Conservation (phyloP, 2,888 invertebrate species). For the Lucinisca nassula region DNA sequence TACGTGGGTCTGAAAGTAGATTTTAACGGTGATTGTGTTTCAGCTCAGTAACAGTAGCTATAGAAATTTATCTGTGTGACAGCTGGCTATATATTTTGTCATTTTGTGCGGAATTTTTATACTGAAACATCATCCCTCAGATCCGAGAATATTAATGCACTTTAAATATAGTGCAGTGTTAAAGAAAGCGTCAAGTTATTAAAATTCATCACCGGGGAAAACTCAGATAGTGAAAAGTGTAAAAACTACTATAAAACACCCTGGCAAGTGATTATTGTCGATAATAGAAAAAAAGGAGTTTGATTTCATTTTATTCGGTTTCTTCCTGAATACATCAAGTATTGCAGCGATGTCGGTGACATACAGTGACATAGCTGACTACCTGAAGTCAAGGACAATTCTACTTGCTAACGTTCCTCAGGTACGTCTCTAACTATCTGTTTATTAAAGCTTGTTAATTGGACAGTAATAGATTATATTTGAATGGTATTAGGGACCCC, state of each 20-base stretch:
- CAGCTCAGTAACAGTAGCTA: background rate
- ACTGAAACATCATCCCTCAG: background rate
- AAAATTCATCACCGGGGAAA: background rate
- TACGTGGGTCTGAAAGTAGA: background rate
- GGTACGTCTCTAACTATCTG: too few species aligned
- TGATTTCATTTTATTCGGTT: background rate
- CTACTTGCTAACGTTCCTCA: conserved; percentile 62
- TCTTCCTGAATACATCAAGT: background rate
- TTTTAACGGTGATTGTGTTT: background rate
- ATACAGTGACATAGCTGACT: conserved; percentile 62
- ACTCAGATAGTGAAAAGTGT: background rate
- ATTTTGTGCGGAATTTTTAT: background rate
- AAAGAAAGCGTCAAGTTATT: conserved; percentile 8
- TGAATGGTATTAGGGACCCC: too few species aligned
- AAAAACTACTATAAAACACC: background rate
- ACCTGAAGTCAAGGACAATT: conserved; percentile 59
- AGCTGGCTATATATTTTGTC: background rate
- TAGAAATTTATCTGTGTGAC: background rate
- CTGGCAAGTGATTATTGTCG: background rate
- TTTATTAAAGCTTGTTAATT: too few species aligned
- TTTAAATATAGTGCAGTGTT: background rate
- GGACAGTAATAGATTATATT: too few species aligned
- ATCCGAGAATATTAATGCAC: background rate
- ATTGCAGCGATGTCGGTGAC: conserved; percentile 56
- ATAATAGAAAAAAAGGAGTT: background rate